Percentiles rank a stretch among this genome's conserved stretches.
phyloP scores from a whole-genome alignment of 30 jellyfish, hydroid and myxozoan species.

The Chrysaora quinquecirrha region DNA sequence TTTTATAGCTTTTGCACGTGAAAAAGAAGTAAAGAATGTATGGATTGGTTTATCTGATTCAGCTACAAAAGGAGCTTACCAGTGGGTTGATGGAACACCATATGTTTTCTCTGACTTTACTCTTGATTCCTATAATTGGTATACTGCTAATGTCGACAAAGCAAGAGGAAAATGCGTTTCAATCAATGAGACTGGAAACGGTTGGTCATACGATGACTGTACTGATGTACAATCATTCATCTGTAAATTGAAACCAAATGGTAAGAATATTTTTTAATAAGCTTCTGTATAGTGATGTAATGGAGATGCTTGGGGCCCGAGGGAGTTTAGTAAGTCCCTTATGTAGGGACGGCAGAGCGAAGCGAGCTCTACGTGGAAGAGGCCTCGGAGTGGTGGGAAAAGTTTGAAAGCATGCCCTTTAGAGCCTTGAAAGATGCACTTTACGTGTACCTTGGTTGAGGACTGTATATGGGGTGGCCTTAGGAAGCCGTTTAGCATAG shows the following conservation, averaged over 20 bases:
- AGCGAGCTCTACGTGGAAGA: too few relatives aligned
- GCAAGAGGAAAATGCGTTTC: slow-evolving; percentile 87
- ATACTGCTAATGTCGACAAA: slow-evolving; percentile 38
- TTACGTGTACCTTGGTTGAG: too few relatives aligned
- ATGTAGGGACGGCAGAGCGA: too few relatives aligned
- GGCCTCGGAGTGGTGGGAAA: too few relatives aligned
- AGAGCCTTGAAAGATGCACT: too few relatives aligned
- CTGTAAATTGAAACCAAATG: slow-evolving; percentile 94
- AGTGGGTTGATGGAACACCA: slow-evolving; percentile 98
- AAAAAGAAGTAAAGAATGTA: slow-evolving; percentile 59
- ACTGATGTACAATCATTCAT: slow-evolving; percentile 74
- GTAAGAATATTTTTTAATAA: too few relatives aligned
- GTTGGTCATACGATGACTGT: slow-evolving; percentile 93
- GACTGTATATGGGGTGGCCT: too few relatives aligned
- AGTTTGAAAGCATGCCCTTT: too few relatives aligned
- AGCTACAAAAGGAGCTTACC: slow-evolving; percentile 96
- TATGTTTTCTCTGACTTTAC: slow-evolving; percentile 94
- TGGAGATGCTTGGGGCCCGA: too few relatives aligned
- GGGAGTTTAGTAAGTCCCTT: too few relatives aligned
- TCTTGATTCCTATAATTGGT: slow-evolving; percentile 82
- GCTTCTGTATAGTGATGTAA: too few relatives aligned
- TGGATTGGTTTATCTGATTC: slow-evolving; percentile 97
- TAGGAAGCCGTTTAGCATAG: too few relatives aligned
- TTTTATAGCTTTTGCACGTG: slow-evolving; percentile 73
- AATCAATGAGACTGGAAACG: slow-evolving; percentile 68